Conservation (phyloP, 2,888 invertebrate species). For the Linnaemya tessellans region DNA sequence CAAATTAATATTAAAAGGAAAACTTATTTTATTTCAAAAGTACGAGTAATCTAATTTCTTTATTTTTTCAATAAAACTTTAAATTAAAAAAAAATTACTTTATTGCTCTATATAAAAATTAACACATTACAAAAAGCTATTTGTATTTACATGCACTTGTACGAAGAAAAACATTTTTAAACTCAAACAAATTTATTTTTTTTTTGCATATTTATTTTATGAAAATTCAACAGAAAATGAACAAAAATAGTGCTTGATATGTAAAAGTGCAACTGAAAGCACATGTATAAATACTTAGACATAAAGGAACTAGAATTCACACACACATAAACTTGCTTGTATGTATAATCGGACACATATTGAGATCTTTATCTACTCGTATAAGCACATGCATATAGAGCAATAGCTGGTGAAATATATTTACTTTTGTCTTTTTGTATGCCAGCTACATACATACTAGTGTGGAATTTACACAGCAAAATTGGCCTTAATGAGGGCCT, state of each 20-base stretch:
- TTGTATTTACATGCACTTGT: neutral
- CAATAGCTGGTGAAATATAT: conserved; percentile 18
- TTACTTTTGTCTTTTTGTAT: conserved; percentile 32
- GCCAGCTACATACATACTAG: neutral
- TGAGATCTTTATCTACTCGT: conserved; percentile 35
- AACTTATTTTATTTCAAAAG: conserved; percentile 8
- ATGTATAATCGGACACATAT: neutral
- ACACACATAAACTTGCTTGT: neutral
- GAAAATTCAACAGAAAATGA: conserved; percentile 27
- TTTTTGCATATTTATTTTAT: conserved; percentile 15
- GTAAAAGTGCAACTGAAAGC: conserved; percentile 42
- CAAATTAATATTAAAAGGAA: neutral
- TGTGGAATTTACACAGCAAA: too few relatives aligned
- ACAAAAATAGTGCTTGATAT: conserved; percentile 26
- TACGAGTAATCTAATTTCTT: conserved; percentile 2
- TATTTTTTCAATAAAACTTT: conserved; percentile 9
- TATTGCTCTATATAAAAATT: conserved; percentile 21
- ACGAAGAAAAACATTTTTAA: conserved; percentile 8
- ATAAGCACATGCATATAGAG: conserved; percentile 13
- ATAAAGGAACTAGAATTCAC: neutral
- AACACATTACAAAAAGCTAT: conserved; percentile 44
- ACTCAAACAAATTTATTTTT: conserved; percentile 30
- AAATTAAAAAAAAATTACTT: neutral
- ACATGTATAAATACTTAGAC: conserved; percentile 13
- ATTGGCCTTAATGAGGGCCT: neutral